These are phyloP conservation scores for Phyllotreta striolata DNA, from an alignment of 2,888 invertebrate genomes.

Conservation along the genomic window DNA sequence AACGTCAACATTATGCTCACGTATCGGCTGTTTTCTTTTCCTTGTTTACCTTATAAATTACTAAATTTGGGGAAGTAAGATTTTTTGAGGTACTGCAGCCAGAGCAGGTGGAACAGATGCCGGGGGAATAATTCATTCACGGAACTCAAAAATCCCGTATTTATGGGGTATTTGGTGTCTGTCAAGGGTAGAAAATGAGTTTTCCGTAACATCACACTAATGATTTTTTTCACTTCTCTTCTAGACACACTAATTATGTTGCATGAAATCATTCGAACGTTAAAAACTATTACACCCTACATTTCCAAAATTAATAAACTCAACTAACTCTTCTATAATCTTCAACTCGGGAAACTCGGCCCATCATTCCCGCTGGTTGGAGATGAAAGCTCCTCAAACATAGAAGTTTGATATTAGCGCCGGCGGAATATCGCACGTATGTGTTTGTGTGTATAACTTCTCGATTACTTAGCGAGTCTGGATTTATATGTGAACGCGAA, in stretches of 20 bases:
- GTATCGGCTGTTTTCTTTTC: slow-evolving; percentile 40
- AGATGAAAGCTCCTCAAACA: slow-evolving; percentile 32
- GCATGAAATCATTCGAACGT: no score
- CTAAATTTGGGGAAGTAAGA: slow-evolving; percentile 27
- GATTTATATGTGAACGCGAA: slow-evolving; percentile 34
- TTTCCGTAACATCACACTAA: neutral
- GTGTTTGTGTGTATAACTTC: slow-evolving; percentile 29
- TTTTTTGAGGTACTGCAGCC: slow-evolving; percentile 24
- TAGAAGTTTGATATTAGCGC: slow-evolving; percentile 30
- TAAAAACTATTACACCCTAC: no score
- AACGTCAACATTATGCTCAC: slow-evolving; percentile 39
- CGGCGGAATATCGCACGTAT: slow-evolving; percentile 30
- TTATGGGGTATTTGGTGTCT: slow-evolving; percentile 18
- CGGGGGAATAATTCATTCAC: slow-evolving; percentile 30
- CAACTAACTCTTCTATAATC: no score
- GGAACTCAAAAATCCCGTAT: slow-evolving; percentile 26
- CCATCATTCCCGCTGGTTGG: slow-evolving; percentile 26
- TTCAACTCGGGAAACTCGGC: no score
- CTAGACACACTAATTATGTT: no score
- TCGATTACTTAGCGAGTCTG: slow-evolving; percentile 32
- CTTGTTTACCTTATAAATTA: slow-evolving; percentile 43
- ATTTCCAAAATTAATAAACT: no score
- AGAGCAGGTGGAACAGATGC: slow-evolving; percentile 35
- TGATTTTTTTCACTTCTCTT: no score
- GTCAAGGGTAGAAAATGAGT: neutral